Evolutionary conservation across 1,140 invertebrate genomes (phyloP), one percentile per base, ranked within the genome.

Genomic region (Bombus cullumanus): DNA sequence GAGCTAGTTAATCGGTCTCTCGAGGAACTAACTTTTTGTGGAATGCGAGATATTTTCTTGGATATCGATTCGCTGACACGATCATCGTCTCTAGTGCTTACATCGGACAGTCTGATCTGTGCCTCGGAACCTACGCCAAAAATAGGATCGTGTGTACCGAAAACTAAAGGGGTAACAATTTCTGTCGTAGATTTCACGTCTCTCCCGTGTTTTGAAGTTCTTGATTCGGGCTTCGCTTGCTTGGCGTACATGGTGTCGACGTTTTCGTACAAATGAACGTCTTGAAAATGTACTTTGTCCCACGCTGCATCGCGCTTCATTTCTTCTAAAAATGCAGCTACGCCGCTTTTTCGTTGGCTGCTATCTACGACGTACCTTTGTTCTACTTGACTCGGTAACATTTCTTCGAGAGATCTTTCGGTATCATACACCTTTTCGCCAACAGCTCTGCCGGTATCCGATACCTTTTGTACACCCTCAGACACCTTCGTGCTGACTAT

Each of bases 1-100:
- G 83, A 69, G 59, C 74, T 79, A 83, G 81, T 41, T 22, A 15
- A 83, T 25, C 73, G 22, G 34, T 92, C 89, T 25, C 68, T 90
- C 43, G 81, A 57, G 69, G 87, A 82, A 87, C 91, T 93, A 90
- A 90, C 47, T 84, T 91, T 91, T 86, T 94, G 87, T 91, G 94
- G 94, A 95, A 95, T 94, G 94, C 93, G 91, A 86, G 92, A 92
- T 43, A 92, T 78, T 88, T 83, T 87, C 79, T 85, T 91, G 79
- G 88, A 80, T 64, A 72, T 77, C 77, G 73, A 28, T 85, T 83
- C 81, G 59, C 25, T 68, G 64, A 37, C 78, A 41, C 72, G 81
- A 77, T 77, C 81, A 12, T 39, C 77, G 57, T 69, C 85, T 39
- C 25, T 57, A 18, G 34, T 1, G 12, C 31, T 57, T n/a, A 47